Evolutionary conservation across 2,888 invertebrate species (phyloP).

Genomic region (Limnephilus lunatus): DNA sequence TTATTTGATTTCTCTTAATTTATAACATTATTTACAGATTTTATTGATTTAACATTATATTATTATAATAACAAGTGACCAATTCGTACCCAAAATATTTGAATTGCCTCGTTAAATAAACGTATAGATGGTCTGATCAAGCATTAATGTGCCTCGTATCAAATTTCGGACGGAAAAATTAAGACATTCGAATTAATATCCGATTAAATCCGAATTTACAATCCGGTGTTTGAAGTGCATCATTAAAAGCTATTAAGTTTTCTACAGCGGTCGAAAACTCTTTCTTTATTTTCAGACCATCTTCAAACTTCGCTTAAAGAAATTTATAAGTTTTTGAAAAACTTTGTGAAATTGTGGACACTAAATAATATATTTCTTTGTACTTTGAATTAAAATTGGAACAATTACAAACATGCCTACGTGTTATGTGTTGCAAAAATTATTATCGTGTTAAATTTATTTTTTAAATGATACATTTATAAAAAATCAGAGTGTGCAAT

Average conservation of each 20-base stretch:
- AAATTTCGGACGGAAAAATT: constrained; percentile 60
- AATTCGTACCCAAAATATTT: neutral
- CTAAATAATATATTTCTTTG: too few relatives aligned
- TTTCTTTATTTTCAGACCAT: neutral
- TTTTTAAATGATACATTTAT: too few relatives aligned
- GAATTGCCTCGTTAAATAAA: constrained; percentile 6
- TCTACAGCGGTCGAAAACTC: neutral
- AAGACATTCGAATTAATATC: constrained; percentile 62
- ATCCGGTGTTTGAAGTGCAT: constrained; percentile 21
- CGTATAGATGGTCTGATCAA: neutral
- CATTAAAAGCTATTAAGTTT: constrained; percentile 20
- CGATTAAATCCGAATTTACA: constrained; percentile 56
- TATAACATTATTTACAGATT: neutral
- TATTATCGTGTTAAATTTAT: too few relatives aligned
- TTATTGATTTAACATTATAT: neutral
- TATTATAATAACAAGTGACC: neutral
- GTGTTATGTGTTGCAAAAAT: too few relatives aligned
- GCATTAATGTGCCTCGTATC: constrained; percentile 52
- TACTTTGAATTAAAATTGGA: too few relatives aligned
- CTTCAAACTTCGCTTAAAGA: neutral
- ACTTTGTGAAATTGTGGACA: too few relatives aligned
- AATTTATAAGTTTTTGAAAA: too few relatives aligned
- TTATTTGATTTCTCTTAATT: neutral
- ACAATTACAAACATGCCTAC: too few relatives aligned
- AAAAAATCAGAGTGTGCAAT: too few relatives aligned